Conservation (phyloP, 2,113 vertebrate species). For the Microtus ochrogaster region DNA sequence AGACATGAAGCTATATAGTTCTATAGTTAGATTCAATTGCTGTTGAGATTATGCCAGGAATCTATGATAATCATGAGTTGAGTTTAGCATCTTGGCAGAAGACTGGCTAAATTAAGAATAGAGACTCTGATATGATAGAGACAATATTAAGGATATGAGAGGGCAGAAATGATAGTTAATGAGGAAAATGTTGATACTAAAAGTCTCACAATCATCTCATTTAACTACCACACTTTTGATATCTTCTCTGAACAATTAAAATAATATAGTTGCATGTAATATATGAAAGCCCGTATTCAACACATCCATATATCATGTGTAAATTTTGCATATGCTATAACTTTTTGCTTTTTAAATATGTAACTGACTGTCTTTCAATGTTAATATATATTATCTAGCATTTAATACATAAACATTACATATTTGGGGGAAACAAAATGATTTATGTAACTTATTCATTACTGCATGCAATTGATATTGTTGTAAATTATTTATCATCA, state of each 20-base stretch:
- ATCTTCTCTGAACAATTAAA: neutral
- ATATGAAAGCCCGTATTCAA: too few relatives aligned
- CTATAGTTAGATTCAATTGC: neutral
- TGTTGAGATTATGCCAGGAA: neutral
- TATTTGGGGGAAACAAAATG: neutral
- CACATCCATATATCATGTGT: neutral
- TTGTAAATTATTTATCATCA: neutral
- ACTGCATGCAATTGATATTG: neutral
- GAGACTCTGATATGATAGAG: neutral
- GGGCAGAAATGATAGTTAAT: neutral
- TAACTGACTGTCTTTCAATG: neutral
- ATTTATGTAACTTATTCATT: neutral
- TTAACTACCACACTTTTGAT: neutral
- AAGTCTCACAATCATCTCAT: neutral
- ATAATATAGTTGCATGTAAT: neutral
- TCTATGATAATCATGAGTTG: neutral
- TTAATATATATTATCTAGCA: neutral
- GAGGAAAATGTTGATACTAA: neutral
- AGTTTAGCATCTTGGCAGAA: constrained; percentile 38
- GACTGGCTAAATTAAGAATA: neutral
- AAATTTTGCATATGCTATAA: neutral
- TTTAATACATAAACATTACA: neutral
- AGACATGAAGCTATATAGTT: neutral
- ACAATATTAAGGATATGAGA: neutral
- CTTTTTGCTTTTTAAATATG: neutral